A percentile compares a stretch with the other conserved stretches of the same genome.
Conservation (phyloP, 2,888 invertebrate genomes). For the Alloscopus bannaensis region DNA sequence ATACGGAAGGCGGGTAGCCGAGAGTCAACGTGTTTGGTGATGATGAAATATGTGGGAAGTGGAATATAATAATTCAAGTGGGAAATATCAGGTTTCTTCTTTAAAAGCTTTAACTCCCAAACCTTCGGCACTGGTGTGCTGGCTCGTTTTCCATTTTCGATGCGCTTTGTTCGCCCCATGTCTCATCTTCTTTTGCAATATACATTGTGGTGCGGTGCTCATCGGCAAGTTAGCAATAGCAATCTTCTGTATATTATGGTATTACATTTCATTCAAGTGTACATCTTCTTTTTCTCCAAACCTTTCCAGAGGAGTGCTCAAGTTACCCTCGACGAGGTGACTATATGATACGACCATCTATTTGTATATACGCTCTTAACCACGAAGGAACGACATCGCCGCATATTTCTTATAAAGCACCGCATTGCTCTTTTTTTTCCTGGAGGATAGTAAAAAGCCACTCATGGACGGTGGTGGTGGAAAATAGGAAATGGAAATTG, state of each 20-base stretch:
- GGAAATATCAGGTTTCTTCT: conserved; percentile 42
- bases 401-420: too few species aligned
- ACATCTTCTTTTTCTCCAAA: conserved; percentile 10
- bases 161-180: neutral
- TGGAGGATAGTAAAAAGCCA: neutral
- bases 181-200: conserved; percentile 3
- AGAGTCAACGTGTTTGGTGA: conserved; percentile 2
- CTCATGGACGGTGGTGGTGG: conserved; percentile 18
- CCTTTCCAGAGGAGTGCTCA: too few species aligned
- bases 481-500: conserved; percentile 40
- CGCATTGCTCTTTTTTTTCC: neutral
- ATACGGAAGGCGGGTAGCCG: neutral
- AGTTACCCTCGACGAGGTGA: too few species aligned
- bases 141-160: neutral
- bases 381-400: neutral
- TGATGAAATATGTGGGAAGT: conserved; percentile 39
- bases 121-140: neutral
- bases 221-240: conserved; percentile 29
- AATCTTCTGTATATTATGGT: conserved; percentile 11
- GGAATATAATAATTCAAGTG: conserved; percentile 34
- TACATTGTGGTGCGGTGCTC: neutral
- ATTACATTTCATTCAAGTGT: conserved; percentile 34
- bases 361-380: too few species aligned
- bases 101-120: conserved; percentile 21
- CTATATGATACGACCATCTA: too few species aligned